Evolutionary conservation across 2,797 vertebrate genomes (phyloP).

Genomic region (Malurus leucopterus): DNA sequence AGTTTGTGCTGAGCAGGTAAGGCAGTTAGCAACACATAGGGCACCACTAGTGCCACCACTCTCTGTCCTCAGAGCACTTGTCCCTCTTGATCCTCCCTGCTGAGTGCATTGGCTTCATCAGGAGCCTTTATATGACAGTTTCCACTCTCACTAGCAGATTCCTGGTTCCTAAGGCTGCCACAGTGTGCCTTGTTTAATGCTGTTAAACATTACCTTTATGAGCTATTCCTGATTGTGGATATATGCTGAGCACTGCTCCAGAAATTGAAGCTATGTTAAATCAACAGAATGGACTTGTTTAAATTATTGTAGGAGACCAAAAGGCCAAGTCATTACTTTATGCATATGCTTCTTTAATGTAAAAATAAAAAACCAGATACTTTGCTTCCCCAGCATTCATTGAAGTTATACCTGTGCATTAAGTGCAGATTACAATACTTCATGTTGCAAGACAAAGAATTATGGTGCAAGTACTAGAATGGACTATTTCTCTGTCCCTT

Average conservation of each 20-base stretch:
- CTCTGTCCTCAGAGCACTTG: background rate
- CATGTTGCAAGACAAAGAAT: conserved; percentile 6
- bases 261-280: conserved; percentile 1
- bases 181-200: accelerated
- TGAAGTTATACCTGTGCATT: conserved; percentile 10
- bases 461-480: background rate
- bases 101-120: background rate
- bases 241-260: background rate
- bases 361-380: conserved; percentile 5
- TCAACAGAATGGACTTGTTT: background rate
- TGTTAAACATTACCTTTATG: background rate
- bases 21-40: background rate
- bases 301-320: conserved; percentile 20
- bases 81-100: background rate
- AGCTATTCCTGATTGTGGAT: background rate
- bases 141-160: background rate
- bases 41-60: background rate
- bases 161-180: background rate
- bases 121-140: background rate
- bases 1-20: background rate
- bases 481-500: background rate
- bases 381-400: background rate
- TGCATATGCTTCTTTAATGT: conserved; percentile 24
- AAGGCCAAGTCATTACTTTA: conserved; percentile 39
- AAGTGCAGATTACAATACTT: conserved; percentile 14